Evolutionary conservation across 2,797 vertebrate species (phyloP).

Genomic region (Phalanger gymnotis): DNA sequence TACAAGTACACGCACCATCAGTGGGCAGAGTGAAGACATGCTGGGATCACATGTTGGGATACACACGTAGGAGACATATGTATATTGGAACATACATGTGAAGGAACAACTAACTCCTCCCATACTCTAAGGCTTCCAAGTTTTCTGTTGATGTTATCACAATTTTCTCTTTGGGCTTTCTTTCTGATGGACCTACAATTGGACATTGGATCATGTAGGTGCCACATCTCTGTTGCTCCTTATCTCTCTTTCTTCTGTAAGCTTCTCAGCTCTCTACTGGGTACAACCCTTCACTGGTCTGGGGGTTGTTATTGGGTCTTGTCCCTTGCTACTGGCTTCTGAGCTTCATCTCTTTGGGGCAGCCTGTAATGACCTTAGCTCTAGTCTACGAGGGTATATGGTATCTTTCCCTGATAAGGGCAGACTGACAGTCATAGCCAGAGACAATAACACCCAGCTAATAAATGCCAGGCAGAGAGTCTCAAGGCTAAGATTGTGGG

Average conservation of each 20-base stretch:
- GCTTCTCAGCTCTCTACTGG: not conserved
- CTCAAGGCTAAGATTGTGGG: not conserved
- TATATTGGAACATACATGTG: not conserved
- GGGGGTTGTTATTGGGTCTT: not conserved
- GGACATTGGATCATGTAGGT: not conserved
- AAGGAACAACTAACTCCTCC: not conserved
- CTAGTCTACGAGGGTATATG: not conserved
- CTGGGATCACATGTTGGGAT: not conserved
- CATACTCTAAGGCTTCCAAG: not conserved
- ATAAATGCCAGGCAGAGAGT: not conserved
- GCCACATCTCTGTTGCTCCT: not conserved
- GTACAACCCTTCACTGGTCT: not conserved
- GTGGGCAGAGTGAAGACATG: not conserved
- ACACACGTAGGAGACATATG: not conserved
- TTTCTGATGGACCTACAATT: not conserved
- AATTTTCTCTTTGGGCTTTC: not conserved
- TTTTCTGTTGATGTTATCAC: not conserved
- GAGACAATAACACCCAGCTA: not conserved
- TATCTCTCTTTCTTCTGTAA: not conserved
- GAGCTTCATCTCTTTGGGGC: not conserved
- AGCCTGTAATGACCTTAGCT: not conserved
- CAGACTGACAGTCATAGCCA: not conserved
- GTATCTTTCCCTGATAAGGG: not conserved
- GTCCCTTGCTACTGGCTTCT: not conserved
- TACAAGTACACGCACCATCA: not conserved